phyloP scores from a whole-genome alignment of 2,888 invertebrate genomes.

The Hypselothyrea guttata region DNA sequence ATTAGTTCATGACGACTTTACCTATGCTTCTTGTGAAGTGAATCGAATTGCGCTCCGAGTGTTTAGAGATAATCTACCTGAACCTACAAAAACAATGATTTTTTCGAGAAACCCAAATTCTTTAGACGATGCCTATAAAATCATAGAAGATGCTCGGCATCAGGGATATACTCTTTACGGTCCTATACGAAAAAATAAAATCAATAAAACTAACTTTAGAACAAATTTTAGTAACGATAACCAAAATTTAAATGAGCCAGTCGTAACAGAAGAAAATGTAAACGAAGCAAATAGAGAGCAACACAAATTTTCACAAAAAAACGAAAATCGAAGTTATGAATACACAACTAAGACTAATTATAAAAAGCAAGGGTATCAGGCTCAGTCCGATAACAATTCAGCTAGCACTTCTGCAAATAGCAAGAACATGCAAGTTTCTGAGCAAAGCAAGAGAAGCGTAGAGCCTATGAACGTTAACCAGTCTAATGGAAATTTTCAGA shows the following conservation, averaged over 20 bases:
- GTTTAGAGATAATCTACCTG: neutral
- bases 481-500: neutral
- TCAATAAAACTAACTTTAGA: conserved; percentile 9
- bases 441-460: no score
- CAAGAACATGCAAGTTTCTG: no score
- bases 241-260: conserved; percentile 4
- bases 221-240: conserved; percentile 16
- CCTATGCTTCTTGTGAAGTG: conserved; percentile 4
- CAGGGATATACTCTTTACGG: conserved; percentile 16
- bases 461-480: neutral
- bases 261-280: no score
- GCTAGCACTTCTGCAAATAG: no score
- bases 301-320: no score
- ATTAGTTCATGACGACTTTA: conserved; percentile 8
- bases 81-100: conserved; percentile 23
- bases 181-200: neutral
- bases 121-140: conserved; percentile 22
- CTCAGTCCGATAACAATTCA: no score
- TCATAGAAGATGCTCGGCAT: conserved; percentile 20
- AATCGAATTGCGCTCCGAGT: neutral
- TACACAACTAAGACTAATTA: no score
- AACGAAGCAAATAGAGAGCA: conserved; percentile 1
- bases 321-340: no score
- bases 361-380: no score
- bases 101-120: conserved; percentile 18